Conservation (phyloP, 2,797 vertebrate species). For the Chrosomus eos region DNA sequence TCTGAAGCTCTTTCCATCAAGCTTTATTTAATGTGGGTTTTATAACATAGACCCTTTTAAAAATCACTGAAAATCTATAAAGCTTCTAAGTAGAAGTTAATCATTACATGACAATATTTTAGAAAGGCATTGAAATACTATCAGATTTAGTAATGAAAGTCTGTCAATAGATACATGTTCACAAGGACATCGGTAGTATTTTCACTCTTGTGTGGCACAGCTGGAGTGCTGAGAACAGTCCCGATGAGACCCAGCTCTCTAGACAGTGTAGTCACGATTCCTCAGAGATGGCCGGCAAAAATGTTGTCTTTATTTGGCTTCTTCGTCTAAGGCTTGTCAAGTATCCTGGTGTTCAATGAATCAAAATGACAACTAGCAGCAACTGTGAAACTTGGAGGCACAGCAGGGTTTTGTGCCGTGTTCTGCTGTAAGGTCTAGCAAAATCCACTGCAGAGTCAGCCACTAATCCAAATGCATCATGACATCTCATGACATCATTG, state of each 20-base stretch:
- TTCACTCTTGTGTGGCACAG: not conserved
- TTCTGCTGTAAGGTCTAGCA: slow-evolving; percentile 39
- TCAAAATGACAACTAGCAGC: slow-evolving; percentile 53
- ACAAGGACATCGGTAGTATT: not conserved
- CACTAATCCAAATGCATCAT: slow-evolving; percentile 36
- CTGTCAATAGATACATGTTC: not conserved
- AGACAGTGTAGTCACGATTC: not conserved
- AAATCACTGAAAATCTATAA: not conserved
- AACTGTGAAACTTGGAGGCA: slow-evolving; percentile 47
- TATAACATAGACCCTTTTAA: not conserved
- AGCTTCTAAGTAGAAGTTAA: not conserved
- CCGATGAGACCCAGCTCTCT: not conserved
- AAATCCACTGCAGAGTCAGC: slow-evolving; percentile 54
- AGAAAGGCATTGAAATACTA: not conserved
- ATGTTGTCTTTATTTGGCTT: slow-evolving; percentile 48
- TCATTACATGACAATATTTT: not conserved
- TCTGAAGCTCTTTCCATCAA: not conserved
- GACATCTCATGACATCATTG: slow-evolving; percentile 26
- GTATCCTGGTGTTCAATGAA: slow-evolving; percentile 45
- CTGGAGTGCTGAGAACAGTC: not conserved
- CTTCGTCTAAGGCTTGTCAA: slow-evolving; percentile 42
- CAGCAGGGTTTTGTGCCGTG: slow-evolving; percentile 52
- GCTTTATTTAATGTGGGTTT: not conserved
- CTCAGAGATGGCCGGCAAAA: slow-evolving; percentile 22
- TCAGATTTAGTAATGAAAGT: not conserved